phyloP scores from a whole-genome alignment of 2,888 invertebrate species.

The Hofmannophila pseudospretella region DNA sequence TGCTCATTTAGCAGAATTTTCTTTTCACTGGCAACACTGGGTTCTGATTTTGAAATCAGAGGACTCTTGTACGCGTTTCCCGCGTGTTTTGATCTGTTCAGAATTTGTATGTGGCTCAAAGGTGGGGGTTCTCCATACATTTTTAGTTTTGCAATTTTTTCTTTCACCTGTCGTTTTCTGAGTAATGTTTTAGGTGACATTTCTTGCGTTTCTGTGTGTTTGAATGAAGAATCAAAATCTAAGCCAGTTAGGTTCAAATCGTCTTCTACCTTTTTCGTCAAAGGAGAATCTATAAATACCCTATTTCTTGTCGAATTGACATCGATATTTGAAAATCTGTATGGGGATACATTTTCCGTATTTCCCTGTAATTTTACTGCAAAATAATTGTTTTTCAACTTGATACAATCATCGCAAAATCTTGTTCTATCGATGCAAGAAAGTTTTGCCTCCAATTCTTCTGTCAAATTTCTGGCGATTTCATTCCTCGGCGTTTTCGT shows the following conservation, averaged over 20 bases:
- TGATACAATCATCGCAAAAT: constrained; percentile 48
- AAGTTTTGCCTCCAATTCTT: constrained; percentile 53
- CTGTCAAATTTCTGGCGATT: constrained; percentile 61
- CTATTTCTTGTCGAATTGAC: constrained; percentile 45
- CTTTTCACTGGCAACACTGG: constrained; percentile 29
- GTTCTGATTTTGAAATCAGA: constrained; percentile 27
- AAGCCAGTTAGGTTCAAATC: constrained; percentile 56
- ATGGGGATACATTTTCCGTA: constrained; percentile 53
- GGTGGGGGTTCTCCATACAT: constrained; percentile 76
- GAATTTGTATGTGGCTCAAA: constrained; percentile 65
- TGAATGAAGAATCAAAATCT: constrained; percentile 68
- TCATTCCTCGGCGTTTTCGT: constrained; percentile 79
- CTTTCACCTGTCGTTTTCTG: constrained; percentile 47
- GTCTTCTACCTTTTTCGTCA: constrained; percentile 25
- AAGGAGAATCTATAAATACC: constrained; percentile 50
- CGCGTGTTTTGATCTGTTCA: constrained; percentile 51
- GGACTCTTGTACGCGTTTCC: constrained; percentile 59
- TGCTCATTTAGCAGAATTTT: constrained; percentile 15
- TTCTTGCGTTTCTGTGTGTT: constrained; percentile 42
- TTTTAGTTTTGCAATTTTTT: constrained; percentile 69
- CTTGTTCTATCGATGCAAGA: constrained; percentile 27
- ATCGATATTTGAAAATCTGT: constrained; percentile 42
- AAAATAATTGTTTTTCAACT: constrained; percentile 43
- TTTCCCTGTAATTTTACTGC: constrained; percentile 23
- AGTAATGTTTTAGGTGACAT: constrained; percentile 40